Base-by-base conservation (phyloP, 92 coral and sea anemone genomes). In the Porites rus region DNA sequence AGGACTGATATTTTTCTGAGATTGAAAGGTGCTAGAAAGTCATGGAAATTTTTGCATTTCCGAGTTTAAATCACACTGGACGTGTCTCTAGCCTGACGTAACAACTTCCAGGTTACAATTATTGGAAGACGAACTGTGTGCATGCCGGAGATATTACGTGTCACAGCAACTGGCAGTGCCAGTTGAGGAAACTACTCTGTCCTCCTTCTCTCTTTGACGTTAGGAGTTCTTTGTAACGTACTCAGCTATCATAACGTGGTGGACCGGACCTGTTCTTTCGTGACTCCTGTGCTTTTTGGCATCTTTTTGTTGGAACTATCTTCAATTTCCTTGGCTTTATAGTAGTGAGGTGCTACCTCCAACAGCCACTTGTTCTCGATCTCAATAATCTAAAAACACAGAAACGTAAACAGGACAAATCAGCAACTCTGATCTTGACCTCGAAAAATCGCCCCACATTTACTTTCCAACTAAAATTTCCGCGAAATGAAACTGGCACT, bases 291-390 rank as follows among this genome's bases (percentile, higher is more conserved):
- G n/a, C 94, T 95, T 60, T 97, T 97, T 0, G 99, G 99, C 99
- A 97, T 95, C 76, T 97, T 97, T 71, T 94, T 97, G 16, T 88
- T 93, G 7, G 98, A 89, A 38, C 99, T 89, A 84, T 97, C 99
- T 84, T 97, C 99, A 46, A 97, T 90, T 67, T 97, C 99, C 71
- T 95, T 97, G 60, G 92, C 93, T 88, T 97, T 97, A 86, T 97
- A 97, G 73, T 97, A 97, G 75, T 97, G 99, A 14, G 99, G 99
- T 1, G 99, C 99, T 6, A 95, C 99, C 78, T 97, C 99, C 65
- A 97, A 82, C 56, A 97, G 89, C 99, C 99, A 97, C 60, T 93
- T 89, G 82, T 97, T 97, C 78, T 97, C 98, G 28, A 97, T 97
- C 82, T 97, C 99, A 70, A 97, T 95, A 7, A 97, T 96, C 99